A percentile compares a stretch with the other conserved stretches of the same genome.
Conservation (phyloP, 1,140 invertebrate species). For the Gryllus bimaculatus region DNA sequence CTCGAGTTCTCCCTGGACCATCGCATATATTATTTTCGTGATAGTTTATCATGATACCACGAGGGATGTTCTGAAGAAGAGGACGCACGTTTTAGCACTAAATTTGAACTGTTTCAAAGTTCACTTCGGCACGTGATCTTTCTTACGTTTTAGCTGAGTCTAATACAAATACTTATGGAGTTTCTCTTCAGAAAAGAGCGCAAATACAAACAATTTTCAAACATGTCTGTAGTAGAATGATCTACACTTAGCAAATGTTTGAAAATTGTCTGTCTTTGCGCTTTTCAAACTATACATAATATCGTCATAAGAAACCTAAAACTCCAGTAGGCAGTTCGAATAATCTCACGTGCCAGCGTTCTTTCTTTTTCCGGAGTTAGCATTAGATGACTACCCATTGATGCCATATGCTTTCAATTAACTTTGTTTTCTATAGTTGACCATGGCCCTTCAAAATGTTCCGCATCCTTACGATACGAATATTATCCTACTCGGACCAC, state of each 20-base stretch:
- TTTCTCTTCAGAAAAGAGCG: slow-evolving; percentile 24
- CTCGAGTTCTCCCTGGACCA: not conserved
- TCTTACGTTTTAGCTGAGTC: not conserved
- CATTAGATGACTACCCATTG: no score
- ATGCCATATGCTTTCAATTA: no score
- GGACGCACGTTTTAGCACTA: not conserved
- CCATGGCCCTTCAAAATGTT: not conserved
- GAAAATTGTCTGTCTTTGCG: slow-evolving; percentile 24
- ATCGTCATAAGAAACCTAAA: slow-evolving; percentile 26
- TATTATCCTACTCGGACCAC: not conserved
- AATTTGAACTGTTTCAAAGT: not conserved
- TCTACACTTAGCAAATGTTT: slow-evolving; percentile 28
- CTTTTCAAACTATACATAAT: slow-evolving; percentile 26
- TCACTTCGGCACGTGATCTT: not conserved
- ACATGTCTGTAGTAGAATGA: slow-evolving; percentile 19
- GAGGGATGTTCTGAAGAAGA: not conserved
- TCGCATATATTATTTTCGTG: not conserved
- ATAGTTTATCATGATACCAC: not conserved
- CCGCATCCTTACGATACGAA: not conserved
- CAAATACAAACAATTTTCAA: not conserved
- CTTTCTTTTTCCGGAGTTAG: no score
- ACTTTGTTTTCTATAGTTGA: not conserved
- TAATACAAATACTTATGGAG: slow-evolving; percentile 15
- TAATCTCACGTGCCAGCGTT: not conserved
- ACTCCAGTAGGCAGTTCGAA: slow-evolving; percentile 15